Conservation (phyloP, 2,113 vertebrate genomes). For the Caretta caretta region DNA sequence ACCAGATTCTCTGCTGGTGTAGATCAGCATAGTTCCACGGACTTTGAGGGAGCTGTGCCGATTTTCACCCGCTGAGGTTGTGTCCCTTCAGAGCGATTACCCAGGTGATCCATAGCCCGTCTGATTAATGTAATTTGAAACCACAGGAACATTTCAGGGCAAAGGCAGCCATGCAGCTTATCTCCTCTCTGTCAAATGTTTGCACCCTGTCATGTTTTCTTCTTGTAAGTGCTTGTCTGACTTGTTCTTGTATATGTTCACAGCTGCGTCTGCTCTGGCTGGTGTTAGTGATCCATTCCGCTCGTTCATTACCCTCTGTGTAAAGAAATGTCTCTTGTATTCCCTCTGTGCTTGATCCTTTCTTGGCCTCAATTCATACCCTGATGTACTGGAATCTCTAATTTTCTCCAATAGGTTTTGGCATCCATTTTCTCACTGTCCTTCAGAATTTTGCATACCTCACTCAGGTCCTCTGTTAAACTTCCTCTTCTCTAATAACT, state of each 20-base stretch:
- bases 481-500: not conserved
- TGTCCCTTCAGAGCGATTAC: not conserved
- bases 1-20: not conserved
- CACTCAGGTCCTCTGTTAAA: not conserved
- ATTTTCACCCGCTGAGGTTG: not conserved
- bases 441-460: not conserved
- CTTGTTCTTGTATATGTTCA: not conserved
- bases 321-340: not conserved
- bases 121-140: constrained; percentile 14
- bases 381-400: not conserved
- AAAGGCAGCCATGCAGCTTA: not conserved
- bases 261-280: not conserved
- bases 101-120: not conserved
- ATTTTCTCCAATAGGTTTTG: not conserved
- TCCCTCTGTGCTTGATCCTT: not conserved
- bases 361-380: not conserved
- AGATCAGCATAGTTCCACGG: not conserved
- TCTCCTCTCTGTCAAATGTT: not conserved
- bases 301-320: fast-evolving
- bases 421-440: not conserved
- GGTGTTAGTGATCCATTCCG: not conserved
- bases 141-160: not conserved
- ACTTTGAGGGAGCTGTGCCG: not conserved
- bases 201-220: not conserved
- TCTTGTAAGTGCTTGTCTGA: not conserved